These are phyloP conservation scores for Amiota communis DNA, from an alignment of 2,888 invertebrate species.

Conservation along the genomic window DNA sequence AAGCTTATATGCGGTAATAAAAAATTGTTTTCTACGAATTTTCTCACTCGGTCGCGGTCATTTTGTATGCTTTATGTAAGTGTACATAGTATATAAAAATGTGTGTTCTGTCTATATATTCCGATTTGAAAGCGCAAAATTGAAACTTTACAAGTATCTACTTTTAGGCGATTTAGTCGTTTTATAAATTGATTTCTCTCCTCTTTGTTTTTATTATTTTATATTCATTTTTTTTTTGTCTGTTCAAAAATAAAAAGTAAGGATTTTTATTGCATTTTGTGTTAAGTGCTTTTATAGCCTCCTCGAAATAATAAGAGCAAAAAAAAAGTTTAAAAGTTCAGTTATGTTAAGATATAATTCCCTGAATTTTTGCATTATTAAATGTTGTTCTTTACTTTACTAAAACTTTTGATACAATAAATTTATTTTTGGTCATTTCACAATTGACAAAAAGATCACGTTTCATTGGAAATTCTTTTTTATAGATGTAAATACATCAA, in stretches of 20 bases:
- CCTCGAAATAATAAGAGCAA: background rate
- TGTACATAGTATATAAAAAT: background rate
- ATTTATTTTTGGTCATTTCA: constrained; percentile 36
- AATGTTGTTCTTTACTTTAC: background rate
- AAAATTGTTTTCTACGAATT: constrained; percentile 48
- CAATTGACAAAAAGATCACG: constrained; percentile 42
- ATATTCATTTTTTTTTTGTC: background rate
- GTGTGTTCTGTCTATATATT: background rate
- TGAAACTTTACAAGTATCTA: constrained; percentile 26
- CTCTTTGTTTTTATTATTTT: background rate
- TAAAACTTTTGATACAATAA: constrained; percentile 3
- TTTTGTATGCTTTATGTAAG: background rate
- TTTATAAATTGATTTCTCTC: background rate
- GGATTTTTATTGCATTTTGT: background rate
- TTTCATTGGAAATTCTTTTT: constrained; percentile 46
- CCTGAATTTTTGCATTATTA: background rate
- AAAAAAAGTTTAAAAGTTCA: background rate
- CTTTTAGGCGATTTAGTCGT: constrained; percentile 23
- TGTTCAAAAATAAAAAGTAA: background rate
- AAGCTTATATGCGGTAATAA: constrained; percentile 53
- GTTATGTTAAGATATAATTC: no score
- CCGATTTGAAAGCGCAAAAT: constrained; percentile 11
- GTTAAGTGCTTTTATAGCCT: constrained; percentile 14
- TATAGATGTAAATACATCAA: constrained; percentile 33
- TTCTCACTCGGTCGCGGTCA: constrained; percentile 26